phyloP scores from a whole-genome alignment of 2,888 invertebrate genomes.

The Leptura quadrifasciata region DNA sequence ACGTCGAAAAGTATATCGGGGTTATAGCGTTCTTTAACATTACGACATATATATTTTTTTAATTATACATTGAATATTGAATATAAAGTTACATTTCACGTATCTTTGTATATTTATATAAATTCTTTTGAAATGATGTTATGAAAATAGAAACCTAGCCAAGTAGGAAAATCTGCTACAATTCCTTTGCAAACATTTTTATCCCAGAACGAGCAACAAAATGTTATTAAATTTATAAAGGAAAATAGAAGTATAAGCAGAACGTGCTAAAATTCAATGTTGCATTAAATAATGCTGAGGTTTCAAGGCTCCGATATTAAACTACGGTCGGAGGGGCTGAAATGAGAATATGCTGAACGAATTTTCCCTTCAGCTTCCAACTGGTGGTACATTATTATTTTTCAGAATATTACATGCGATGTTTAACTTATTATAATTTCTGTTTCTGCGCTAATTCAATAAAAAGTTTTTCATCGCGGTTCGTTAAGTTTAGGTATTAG shows the following conservation, averaged over 20 bases:
- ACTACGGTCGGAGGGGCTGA: conserved; percentile 11
- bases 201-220: conserved; percentile 32
- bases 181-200: conserved; percentile 27
- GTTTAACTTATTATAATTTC: conserved; percentile 10
- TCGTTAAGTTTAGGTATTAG: background rate
- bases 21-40: no score
- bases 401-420: conserved; percentile 8
- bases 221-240: conserved; percentile 41
- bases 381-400: conserved; percentile 25
- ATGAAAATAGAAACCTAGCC: conserved; percentile 13
- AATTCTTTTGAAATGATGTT: conserved; percentile 2
- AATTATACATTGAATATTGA: background rate
- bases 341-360: conserved; percentile 21
- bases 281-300: conserved; percentile 44
- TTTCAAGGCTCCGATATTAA: conserved; percentile 34
- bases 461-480: background rate
- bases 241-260: conserved; percentile 34
- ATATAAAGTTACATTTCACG: background rate
- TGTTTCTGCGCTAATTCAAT: background rate
- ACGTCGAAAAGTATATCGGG: no score
- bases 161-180: conserved; percentile 13
- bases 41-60: no score
- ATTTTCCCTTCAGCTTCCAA: conserved; percentile 22
- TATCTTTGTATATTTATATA: background rate
- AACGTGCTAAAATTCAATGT: conserved; percentile 40